Evolutionary conservation across 2,113 vertebrate species (phyloP), one percentile per base, ranked within the genome.

Genomic region (Arvicanthis niloticus): DNA sequence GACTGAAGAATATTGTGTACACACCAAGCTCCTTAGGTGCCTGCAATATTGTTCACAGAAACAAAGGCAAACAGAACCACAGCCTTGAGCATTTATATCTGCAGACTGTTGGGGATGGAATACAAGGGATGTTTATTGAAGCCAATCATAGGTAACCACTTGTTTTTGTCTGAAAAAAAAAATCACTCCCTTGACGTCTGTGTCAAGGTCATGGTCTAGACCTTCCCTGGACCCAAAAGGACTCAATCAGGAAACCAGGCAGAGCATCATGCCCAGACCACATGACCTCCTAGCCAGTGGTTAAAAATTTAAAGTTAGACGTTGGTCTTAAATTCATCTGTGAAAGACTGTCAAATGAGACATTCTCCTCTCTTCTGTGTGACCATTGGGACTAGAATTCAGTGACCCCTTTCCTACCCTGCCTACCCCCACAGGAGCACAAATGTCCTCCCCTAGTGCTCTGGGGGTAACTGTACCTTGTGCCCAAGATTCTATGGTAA

Each of bases 381-480:
- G 34, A 88, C 85, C 37, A 65, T 75, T 56, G 58, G 67, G 88
- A 40, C 67, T 77, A 89, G 34, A 4, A 92, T 78, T 48, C 76
- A 77, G 88, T 26, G 88, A 53, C 81, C 37, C n/a, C 21, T 93
- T 96, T 96, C 91, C 51, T 51, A 51, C 10, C 68, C 90, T 65
- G 22, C 70, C 51, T 78, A 81, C 78, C 58, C 65, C 45, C 22
- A 88, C 56, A 91, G 70, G 48, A 42, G 24, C 62, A 19, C 4
- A 40, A 4, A 80, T 65, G 22, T 51, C 77, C 26, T 24, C n/a
- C 73, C 87, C 60, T 60, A 40, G 60, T 40, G 19, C 21, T 65
- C 62, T 62, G 56, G 75, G 13, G n/a, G 37, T 67, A 75, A 78
- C 85, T 75, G 37, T 48, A 60, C 22, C 89, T 89, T 68, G 24